Evolutionary conservation across 2,888 invertebrate genomes (phyloP).

Genomic region (Sceliomorpha sp.): DNA sequence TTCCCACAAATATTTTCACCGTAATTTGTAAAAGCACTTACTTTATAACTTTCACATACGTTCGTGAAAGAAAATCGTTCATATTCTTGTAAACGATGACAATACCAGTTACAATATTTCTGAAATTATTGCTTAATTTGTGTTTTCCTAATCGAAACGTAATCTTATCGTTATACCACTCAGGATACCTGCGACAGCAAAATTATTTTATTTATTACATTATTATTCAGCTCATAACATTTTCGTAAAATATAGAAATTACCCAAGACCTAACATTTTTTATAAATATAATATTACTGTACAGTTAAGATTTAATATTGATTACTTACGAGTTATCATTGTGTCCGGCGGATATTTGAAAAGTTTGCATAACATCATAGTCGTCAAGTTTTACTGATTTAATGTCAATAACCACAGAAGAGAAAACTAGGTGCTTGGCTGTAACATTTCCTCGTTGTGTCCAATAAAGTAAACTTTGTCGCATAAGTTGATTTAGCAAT

Average conservation of each 20-base stretch:
- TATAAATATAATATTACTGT: too few relatives aligned
- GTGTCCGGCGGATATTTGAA: conserved; percentile 64
- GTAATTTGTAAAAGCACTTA: conserved; percentile 77
- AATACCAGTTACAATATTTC: conserved; percentile 74
- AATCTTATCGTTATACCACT: conserved; percentile 79
- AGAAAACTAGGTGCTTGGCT: conserved; percentile 71
- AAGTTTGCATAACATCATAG: conserved; percentile 67
- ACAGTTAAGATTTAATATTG: too few relatives aligned
- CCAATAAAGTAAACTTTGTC: conserved; percentile 78
- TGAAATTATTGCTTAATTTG: conserved; percentile 11
- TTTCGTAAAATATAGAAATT: too few relatives aligned
- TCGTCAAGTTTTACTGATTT: conserved; percentile 70
- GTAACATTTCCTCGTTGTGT: conserved; percentile 68
- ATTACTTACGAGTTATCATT: conserved; percentile 42
- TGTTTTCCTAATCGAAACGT: conserved; percentile 72
- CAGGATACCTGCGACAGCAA: conserved; percentile 80
- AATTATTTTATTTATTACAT: too few relatives aligned
- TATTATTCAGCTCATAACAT: too few relatives aligned
- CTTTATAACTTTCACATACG: conserved; percentile 84
- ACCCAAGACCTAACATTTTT: too few relatives aligned
- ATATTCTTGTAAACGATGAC: conserved; percentile 85
- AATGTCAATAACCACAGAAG: conserved; percentile 75
- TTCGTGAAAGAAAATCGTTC: conserved; percentile 83
- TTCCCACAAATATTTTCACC: conserved; percentile 44
- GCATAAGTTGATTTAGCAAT: conserved; percentile 76